Percentiles rank a stretch among this genome's conserved stretches.
phyloP scores from a whole-genome alignment of 2,113 vertebrate species.

The Apteryx mantelli region DNA sequence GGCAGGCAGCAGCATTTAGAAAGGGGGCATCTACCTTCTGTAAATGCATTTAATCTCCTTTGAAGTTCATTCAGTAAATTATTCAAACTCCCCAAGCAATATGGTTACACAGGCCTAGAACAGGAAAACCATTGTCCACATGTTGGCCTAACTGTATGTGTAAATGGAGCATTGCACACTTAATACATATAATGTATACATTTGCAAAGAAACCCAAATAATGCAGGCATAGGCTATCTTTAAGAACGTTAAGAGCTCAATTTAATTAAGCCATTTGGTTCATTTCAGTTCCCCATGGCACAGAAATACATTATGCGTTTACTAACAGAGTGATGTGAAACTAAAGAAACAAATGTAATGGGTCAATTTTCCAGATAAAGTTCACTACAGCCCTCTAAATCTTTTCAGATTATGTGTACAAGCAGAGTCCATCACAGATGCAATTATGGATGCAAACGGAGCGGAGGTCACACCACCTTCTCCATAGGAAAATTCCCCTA shows the following conservation, averaged over 20 bases:
- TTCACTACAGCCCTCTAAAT: background rate
- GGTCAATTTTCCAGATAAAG: background rate
- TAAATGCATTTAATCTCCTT: background rate
- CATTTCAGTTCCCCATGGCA: background rate
- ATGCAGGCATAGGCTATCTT: background rate
- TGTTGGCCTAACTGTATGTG: background rate
- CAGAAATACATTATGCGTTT: background rate
- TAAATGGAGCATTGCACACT: background rate
- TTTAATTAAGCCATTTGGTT: background rate
- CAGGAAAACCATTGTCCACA: background rate
- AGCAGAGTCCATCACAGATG: background rate
- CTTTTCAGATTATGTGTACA: background rate
- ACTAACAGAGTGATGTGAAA: background rate
- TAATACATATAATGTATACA: rapidly evolving
- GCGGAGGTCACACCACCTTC: background rate
- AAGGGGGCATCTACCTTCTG: background rate
- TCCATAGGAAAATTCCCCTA: background rate
- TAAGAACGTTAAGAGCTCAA: background rate
- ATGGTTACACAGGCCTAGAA: background rate
- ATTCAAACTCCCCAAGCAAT: background rate
- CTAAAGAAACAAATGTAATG: background rate
- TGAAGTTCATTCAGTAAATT: background rate
- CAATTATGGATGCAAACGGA: background rate
- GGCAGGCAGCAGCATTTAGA: background rate
- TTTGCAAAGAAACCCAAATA: background rate